Evolutionary conservation across 2,797 vertebrate species (phyloP), one percentile per base, ranked within the genome.

Genomic region (Austrolebias charrua): DNA sequence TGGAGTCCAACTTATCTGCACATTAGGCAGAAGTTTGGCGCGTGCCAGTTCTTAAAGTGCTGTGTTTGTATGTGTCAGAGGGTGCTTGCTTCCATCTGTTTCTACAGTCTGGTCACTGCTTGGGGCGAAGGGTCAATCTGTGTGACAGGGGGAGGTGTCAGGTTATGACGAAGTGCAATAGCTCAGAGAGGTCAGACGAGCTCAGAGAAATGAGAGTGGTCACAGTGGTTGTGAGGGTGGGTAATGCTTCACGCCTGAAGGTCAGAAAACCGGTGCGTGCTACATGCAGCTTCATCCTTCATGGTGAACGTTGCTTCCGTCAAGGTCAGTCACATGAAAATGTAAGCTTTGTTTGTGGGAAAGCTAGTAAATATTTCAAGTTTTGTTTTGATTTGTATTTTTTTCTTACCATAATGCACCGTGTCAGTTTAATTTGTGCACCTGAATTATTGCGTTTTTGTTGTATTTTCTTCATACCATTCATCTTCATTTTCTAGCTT

Each of bases 141-240:
- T 80, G 77, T 84, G 84, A 80, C 76, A 74, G 72, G 1, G 43
- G 63, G 76, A 86, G 77, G 87, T 81, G 85, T 86, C 81, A 47
- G 81, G 63, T 78, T 79, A 67, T 86, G 88, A 84, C 63, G 51
- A 73, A 81, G 82, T 63, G 24, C 35, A 33, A 28, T 58, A 33
- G 63, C 76, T 74, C 19, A 20, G 43, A 60, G 81, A 72, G 72
- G 81, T 84, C 76, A 66, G 38, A 35, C 14, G 15, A 67, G 73
- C 75, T 78, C n/a, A 1, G 63, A 50, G 71, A 70, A 58, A 72
- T 48, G 62, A 78, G 79, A 59, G 57, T 44, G 61, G 69, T 64
- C 14, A n/a, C 13, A 47, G 45, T 57, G 64, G 60, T 71, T 46
- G 66, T 58, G 28, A 20, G 35, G 51, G 52, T 48, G 62, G 67